These are phyloP conservation scores for Lutraria rhynchaena DNA, from an alignment of 1,140 invertebrate genomes.

Conservation along the genomic window DNA sequence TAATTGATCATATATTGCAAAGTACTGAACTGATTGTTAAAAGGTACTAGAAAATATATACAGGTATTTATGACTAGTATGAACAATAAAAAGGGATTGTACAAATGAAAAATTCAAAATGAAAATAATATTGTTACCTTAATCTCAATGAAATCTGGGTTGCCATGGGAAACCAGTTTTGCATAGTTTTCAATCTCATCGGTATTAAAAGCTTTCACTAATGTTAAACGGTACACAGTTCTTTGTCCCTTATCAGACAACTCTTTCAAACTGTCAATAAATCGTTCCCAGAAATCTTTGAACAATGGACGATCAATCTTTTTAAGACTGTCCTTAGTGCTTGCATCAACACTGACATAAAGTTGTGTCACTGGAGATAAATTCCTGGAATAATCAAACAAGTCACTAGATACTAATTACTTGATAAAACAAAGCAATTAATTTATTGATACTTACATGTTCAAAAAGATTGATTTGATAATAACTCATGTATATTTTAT, in stretches of 20 bases:
- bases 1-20: no score
- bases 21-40: no score
- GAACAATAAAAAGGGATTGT: no score
- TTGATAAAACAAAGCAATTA: no score
- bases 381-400: conserved; percentile 78
- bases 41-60: no score
- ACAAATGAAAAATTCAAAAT: no score
- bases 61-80: no score
- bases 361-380: conserved; percentile 86
- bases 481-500: no score
- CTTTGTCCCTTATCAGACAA: conserved; percentile 85
- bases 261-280: conserved; percentile 85
- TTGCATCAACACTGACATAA: conserved; percentile 87
- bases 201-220: conserved; percentile 87
- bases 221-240: conserved; percentile 87
- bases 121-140: no score
- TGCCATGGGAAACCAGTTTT: conserved; percentile 84
- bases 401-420: no score
- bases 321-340: conserved; percentile 86
- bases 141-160: conserved; percentile 88
- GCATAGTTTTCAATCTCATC: conserved; percentile 86
- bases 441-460: no score
- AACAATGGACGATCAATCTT: conserved; percentile 87
- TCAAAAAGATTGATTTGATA: no score
- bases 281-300: conserved; percentile 87